Evolutionary conservation across 2,888 invertebrate genomes (phyloP), one percentile per base, ranked within the genome.

Genomic region (Rotaria magnacalcarata): DNA sequence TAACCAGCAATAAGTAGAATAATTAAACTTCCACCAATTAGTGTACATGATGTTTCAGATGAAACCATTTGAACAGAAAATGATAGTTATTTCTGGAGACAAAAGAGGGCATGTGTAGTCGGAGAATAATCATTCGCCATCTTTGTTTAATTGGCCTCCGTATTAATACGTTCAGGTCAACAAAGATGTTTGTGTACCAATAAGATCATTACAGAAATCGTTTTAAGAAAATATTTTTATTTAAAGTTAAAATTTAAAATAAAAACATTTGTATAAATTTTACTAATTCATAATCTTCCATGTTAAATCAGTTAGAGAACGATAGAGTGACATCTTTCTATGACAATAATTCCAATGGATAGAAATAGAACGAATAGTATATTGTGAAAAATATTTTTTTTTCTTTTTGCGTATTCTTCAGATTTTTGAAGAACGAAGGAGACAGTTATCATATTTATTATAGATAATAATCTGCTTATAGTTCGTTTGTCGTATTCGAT

Each of bases 1-100:
- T 92, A 92, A 16, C 92, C 92, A 75, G 91, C 91, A 86, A 92
- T 87, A n/a, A 92, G 88, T 6, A 92, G 85, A 41, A 90, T 90
- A 43, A 92, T 87, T 16, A 92, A 88, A 34, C 90, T 90, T 6
- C 89, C 88, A 41, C 91, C 92, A 47, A 84, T 54, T 47, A 56
- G 21, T 41, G 43, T 84, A 54, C 80, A 80, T n/a, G 47, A 7
- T 47, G 80, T 80, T 80, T 80, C 80, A 47, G 80, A 67, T 67
- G 67, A 80, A 47, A 4, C 24, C 80, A 80, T 80, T 27, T 67
- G 6, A 34, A 67, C 4, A 21, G 19, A 54, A 21, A 54, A 54
- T 54, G 5, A 54, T 54, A 54, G 4, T 54, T 54, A 21, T 16
- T 27, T 67, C 14, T 67, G 19, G 34, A 67, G 27, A 67, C 67